Evolutionary conservation across 2,888 invertebrate species (phyloP), one percentile per base, ranked within the genome.

Genomic region (Ochropacha duplaris): DNA sequence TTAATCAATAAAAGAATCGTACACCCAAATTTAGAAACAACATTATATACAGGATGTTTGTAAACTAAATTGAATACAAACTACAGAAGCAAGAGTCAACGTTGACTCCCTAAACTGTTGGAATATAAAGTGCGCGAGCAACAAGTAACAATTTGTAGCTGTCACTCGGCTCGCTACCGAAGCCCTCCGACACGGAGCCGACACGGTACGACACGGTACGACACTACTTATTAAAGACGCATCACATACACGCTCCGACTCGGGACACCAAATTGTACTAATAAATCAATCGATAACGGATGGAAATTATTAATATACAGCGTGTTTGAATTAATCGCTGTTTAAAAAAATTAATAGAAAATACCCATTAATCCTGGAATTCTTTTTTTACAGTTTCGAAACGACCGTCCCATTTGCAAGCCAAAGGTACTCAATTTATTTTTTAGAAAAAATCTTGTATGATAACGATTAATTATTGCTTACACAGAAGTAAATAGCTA

Each of bases 71-170:
- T 19, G 39, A 44, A 44, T 44, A 19, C 16, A 44, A 44, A 44
- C 44, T 44, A 44, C 6, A 44, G 6, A 4, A 39, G 44, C 44
- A 19, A 44, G 44, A 44, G 44, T 44, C 9, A 44, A 44, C 44
- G 9, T n/a, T 44, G 44, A 44, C 44, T 44, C 44, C 52, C 52
- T 31, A 52, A 54, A 54, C 54, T 49, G 55, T 54, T 31, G 59
- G 66, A 64, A 62, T 60, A 68, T 62, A 68, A 68, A 70, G 66
- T 61, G 64, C 60, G 57, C 9, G 59, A 65, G 84, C 86, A 86
- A 86, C 86, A 86, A 86, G 86, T 87, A 73, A 71, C 81, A 74
- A 85, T 87, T 85, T 84, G 86, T 85, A 80, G 75, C 76, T 81
- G 86, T 84, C 85, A 83, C 71, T 71, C 69, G 50, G 58, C 58